Evolutionary conservation across 2,888 invertebrate species (phyloP), one percentile per base, ranked within the genome.

Genomic region (Charanyca ferruginea): DNA sequence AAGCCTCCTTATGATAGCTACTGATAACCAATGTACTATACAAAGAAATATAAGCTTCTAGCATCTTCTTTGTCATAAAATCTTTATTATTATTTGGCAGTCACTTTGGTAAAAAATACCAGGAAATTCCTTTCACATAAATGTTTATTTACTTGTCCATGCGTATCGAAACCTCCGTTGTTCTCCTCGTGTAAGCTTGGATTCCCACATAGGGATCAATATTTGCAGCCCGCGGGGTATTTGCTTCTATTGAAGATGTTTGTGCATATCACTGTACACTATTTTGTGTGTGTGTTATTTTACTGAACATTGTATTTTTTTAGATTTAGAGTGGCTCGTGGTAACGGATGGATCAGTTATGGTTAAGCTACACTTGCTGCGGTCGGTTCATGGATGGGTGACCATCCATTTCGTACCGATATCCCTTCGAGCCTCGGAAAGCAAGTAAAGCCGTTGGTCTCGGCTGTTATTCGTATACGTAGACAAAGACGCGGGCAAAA

Each of bases 151-250:
- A 18, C 42, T 35, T 25, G 52, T 28, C 18, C 25, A 11, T 55
- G 42, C 16, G 35, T 42, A 52, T 45, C 35, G 64, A 32, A 38
- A 22, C n/a, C n/a, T 8, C 11, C 9, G 55, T 18, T 63, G 71
- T 55, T 55, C 41, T 18, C 38, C 22, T 18, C n/a, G 18, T 20
- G 35, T 22, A 44, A 53, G 48, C 60, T 53, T 54, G 51, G 55
- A 42, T 55, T 28, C 45, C 67, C 53, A 16, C 63, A 42, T 16
- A 23, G 38, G 25, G 35, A 71, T n/a, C 42, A 55, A 55, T 64
- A 47, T 70, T 52, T 71, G 63, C 41, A n/a, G 22, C 44, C 64
- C 64, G 51, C 51, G 5, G 45, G 64, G n/a, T 64, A 47, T 63
- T 71, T 52, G 51, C 25, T 44, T 28, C 18, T 22, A 35, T 23